Percentiles rank a stretch among this genome's conserved stretches.
Evolutionary conservation across 2,888 invertebrate genomes (phyloP).

Genomic region (Cataglyphis altisquamis): DNA sequence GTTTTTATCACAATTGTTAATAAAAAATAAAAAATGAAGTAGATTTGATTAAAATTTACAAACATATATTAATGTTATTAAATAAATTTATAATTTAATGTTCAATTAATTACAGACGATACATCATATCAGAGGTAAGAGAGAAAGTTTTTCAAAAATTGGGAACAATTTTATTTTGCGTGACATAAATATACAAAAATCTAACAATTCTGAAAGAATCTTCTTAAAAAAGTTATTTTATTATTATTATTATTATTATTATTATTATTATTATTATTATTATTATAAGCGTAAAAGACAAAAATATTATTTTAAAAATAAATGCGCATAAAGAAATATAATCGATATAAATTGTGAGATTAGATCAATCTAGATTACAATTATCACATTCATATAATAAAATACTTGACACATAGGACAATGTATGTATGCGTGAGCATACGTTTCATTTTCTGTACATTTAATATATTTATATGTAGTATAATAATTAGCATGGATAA

Average conservation of each 20-base stretch:
- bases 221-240: background rate
- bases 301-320: too few species aligned
- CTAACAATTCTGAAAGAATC: background rate
- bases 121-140: background rate
- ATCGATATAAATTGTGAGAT: background rate
- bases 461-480: background rate
- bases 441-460: background rate
- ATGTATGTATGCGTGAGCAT: background rate
- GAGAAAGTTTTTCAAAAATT: background rate
- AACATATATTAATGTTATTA: background rate
- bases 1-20: background rate
- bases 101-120: background rate
- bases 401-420: background rate
- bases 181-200: background rate
- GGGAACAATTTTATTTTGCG: background rate
- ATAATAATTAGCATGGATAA: background rate
- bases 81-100: background rate
- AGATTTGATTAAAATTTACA: background rate
- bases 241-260: background rate
- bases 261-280: background rate
- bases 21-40: background rate
- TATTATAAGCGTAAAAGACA: background rate
- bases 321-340: background rate
- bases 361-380: background rate
- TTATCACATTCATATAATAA: background rate